Conservation (phyloP, 2,113 vertebrate genomes). For the Platichthys stellatus region DNA sequence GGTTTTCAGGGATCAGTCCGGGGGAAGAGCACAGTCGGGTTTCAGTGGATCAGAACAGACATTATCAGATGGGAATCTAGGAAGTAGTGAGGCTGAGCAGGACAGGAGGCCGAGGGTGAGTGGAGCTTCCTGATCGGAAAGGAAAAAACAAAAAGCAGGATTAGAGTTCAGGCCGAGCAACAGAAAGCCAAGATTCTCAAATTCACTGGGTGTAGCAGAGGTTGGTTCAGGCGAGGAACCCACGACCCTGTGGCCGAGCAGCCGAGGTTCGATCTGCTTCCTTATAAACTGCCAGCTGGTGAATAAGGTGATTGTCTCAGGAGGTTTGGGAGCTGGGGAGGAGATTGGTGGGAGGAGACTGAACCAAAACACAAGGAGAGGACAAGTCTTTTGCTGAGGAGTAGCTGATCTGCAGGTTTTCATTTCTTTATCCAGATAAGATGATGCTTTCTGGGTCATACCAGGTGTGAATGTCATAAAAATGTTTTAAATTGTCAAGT, state of each 20-base stretch:
- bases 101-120: neutral
- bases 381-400: no score
- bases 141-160: neutral
- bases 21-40: neutral
- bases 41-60: neutral
- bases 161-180: neutral
- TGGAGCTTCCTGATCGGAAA: neutral
- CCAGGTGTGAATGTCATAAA: neutral
- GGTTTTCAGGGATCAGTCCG: neutral
- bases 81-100: neutral
- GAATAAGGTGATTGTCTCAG: no score
- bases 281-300: no score
- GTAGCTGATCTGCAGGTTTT: no score
- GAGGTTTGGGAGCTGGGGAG: no score
- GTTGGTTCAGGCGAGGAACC: no score
- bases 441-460: no score
- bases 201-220: neutral
- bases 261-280: no score
- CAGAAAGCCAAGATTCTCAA: neutral
- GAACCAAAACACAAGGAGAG: no score
- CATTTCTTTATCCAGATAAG: no score
- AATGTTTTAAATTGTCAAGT: slow-evolving; percentile 4
- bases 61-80: neutral
- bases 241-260: no score
- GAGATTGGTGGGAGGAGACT: no score